Evolutionary conservation across 2,888 invertebrate species (phyloP), one percentile per base, ranked within the genome.

Genomic region (Toxonevra muliebris): DNA sequence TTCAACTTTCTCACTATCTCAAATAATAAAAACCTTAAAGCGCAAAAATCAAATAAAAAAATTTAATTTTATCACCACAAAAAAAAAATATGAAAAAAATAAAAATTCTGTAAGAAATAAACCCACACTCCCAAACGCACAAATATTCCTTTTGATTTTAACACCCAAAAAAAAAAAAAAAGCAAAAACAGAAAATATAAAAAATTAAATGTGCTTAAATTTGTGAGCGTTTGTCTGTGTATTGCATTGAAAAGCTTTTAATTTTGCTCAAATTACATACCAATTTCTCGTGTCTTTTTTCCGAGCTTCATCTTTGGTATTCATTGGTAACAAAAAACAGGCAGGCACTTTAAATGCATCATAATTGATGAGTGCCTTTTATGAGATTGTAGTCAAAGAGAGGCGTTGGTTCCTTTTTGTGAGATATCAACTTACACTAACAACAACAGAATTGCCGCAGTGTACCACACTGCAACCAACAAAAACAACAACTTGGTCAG

Each of bases 281-380:
- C 61, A 57, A 63, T 69, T 58, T 57, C 48, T 62, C 59, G 43
- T 12, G 52, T 55, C 52, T 11, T 45, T 48, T 20, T 42, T 17
- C 45, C 42, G 17, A 30, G 48, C 40, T 11, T 20, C n/a, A 40
- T 62, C 45, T 50, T 42, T n/a, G 52, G 43, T 15, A 62, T 62
- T 41, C 55, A 65, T 50, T 40, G 55, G 64, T 58, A 59, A 52
- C 12, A 43, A 17, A 20, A 50, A 17, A 43, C 41, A 53, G 45
- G 57, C 45, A 60, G 42, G 63, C 58, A 59, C 60, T 60, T 63
- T 61, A 61, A 69, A 61, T 65, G 65, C 66, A 66, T 65, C 69
- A 69, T 69, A 69, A 69, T 69, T 66, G 65, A 69, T 69, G 69
- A 65, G 69, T 66, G 65, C 65, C 62, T 59, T 66, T 69, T 62